Conservation (phyloP, 1,140 invertebrate genomes). For the Eciton burchellii region DNA sequence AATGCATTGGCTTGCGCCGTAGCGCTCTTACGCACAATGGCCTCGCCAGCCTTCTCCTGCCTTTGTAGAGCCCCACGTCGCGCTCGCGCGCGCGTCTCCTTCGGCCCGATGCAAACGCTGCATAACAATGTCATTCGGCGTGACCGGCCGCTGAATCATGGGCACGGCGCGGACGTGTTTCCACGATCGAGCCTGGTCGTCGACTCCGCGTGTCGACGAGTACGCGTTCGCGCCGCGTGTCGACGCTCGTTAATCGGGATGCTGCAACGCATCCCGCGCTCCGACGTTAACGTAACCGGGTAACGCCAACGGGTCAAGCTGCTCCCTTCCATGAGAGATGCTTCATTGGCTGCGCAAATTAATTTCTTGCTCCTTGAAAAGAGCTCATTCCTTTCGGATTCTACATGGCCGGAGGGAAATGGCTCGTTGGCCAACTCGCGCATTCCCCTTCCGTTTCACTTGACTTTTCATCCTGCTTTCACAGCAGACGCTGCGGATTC, state of each 20-base stretch:
- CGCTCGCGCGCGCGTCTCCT: slow-evolving; percentile 49
- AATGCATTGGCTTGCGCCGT: slow-evolving; percentile 72
- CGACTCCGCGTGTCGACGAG: slow-evolving; percentile 46
- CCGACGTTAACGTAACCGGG: slow-evolving; percentile 44
- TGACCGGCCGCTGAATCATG: slow-evolving; percentile 69
- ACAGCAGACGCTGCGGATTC: background rate
- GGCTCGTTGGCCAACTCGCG: too few relatives aligned
- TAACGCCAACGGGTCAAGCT: slow-evolving; percentile 4
- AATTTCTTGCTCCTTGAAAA: too few relatives aligned
- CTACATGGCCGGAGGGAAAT: too few relatives aligned
- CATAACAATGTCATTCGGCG: slow-evolving; percentile 73
- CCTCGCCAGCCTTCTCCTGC: slow-evolving; percentile 67
- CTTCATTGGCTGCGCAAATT: too few relatives aligned
- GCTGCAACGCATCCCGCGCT: slow-evolving; percentile 45
- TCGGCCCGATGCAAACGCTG: slow-evolving; percentile 67
- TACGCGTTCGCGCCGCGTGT: slow-evolving; percentile 34
- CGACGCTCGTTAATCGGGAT: slow-evolving; percentile 43
- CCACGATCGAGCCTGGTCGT: slow-evolving; percentile 56
- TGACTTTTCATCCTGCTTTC: slow-evolving; percentile 28
- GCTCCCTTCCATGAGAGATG: too few relatives aligned
- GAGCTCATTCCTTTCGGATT: too few relatives aligned
- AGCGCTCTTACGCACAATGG: slow-evolving; percentile 74
- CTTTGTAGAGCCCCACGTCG: slow-evolving; percentile 65
- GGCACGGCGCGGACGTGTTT: slow-evolving; percentile 47
- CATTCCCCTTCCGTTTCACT: too few relatives aligned